Evolutionary conservation across 2,888 invertebrate species (phyloP), one percentile per base, ranked within the genome.

Genomic region (Andrena praecox): DNA sequence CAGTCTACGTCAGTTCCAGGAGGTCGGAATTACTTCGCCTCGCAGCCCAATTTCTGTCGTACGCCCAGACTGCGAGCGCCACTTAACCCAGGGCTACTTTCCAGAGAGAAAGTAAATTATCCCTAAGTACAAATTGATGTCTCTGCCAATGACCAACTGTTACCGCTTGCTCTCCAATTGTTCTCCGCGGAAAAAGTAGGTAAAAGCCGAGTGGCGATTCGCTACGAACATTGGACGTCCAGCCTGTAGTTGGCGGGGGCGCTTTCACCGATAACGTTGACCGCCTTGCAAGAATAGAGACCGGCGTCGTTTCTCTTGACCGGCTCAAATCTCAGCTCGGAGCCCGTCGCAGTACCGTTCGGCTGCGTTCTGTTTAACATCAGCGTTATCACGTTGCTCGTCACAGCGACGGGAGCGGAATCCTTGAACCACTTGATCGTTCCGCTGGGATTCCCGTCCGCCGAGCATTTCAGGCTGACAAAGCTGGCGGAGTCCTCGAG

Each of bases 281-380:
- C 96, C n/a, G 98, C 98, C 78, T 97, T 96, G 94, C 98, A 98
- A 85, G 97, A 96, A 94, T 98, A 98, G 88, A 97, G 96, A 2
- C 98, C 98, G 90, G 97, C 93, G 67, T 95, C 95, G 52, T 95
- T 94, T 35, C 95, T 94, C 84, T 94, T 94, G 71, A 96, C 95
- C 60, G 96, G 96, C 83, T 95, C 94, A 89, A 96, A 94, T 91
- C 95, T 94, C 50, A 95, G 89, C 77, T 94, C 93, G 50, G 94
- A 94, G 63, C 92, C 93, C 31, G 93, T 90, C 54, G 91, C 80
- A 50, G 92, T 93, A 24, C 93, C 89, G 80, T 92, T 93, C 27
- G 95, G 95, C 91, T 95, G 94, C 82, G 95, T 95, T 81, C 95
- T 95, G 48, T 94, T 92, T 10, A 95, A 94, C 0, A 94, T 95